Evolutionary conservation across 2,888 invertebrate species (phyloP).

Genomic region (Xestia rhomboidea): DNA sequence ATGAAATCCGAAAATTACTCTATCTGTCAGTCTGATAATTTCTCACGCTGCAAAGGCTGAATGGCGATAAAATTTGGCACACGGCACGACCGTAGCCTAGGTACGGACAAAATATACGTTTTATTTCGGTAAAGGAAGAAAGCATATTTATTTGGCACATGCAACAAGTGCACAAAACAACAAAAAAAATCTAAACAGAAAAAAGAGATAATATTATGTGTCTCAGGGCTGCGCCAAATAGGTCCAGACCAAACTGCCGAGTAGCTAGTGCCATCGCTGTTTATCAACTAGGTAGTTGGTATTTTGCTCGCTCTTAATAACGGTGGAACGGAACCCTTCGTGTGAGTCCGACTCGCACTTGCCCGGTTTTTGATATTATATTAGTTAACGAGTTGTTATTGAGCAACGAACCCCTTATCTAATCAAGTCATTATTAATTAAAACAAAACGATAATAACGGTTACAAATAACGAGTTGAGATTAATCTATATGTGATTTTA

Average conservation of each 20-base stretch:
- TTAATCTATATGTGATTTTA: neutral
- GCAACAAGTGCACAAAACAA: too few relatives aligned
- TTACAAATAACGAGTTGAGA: constrained; percentile 7
- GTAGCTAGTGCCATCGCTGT: too few relatives aligned
- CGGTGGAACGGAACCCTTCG: neutral
- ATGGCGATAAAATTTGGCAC: neutral
- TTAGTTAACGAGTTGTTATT: constrained; percentile 1
- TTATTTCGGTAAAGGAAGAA: neutral
- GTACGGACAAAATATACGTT: neutral
- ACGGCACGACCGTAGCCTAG: neutral
- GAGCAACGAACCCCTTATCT: constrained; percentile 35
- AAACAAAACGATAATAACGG: constrained; percentile 21
- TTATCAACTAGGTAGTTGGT: too few relatives aligned
- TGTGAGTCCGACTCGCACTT: neutral
- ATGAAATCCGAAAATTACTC: neutral
- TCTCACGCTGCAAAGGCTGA: neutral
- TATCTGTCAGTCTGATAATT: neutral
- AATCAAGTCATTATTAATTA: constrained; percentile 39
- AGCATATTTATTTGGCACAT: too few relatives aligned
- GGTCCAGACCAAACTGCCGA: too few relatives aligned
- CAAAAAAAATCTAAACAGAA: too few relatives aligned
- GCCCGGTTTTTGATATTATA: neutral
- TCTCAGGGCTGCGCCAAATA: too few relatives aligned
- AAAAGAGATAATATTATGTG: too few relatives aligned
- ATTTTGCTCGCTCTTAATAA: neutral